phyloP scores from a whole-genome alignment of 2,888 invertebrate genomes.

The Leuctra nigra region DNA sequence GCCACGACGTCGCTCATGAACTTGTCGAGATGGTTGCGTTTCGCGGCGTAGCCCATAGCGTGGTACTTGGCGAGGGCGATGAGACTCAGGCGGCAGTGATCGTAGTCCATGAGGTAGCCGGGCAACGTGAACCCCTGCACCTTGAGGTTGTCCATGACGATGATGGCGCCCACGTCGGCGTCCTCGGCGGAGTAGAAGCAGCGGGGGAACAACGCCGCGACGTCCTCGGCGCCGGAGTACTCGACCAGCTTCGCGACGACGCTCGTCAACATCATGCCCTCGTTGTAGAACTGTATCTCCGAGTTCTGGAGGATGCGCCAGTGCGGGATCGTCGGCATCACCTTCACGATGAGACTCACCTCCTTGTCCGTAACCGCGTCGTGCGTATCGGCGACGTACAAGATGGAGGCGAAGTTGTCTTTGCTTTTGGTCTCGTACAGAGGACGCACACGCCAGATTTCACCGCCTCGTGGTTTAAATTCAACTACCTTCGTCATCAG shows the following conservation, averaged over 20 bases:
- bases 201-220: conserved; percentile 5
- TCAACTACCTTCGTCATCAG: background rate
- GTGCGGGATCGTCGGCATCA: background rate
- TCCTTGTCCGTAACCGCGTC: background rate
- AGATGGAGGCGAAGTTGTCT: conserved; percentile 7
- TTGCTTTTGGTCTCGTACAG: conserved; percentile 5
- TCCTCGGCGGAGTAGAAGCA: conserved; percentile 9
- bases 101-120: conserved; percentile 30
- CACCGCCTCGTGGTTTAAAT: too few species aligned
- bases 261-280: background rate
- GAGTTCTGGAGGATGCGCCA: conserved; percentile 3
- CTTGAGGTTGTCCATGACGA: conserved; percentile 17
- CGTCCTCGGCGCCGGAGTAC: background rate
- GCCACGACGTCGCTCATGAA: conserved; percentile 3
- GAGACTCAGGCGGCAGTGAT: conserved; percentile 32
- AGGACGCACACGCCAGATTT: conserved; percentile 4
- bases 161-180: background rate
- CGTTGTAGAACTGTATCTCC: background rate
- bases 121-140: conserved; percentile 3
- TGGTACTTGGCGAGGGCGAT: conserved; percentile 34
- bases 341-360: background rate
- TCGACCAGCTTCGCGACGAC: background rate
- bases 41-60: conserved; percentile 33
- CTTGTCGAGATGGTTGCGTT: background rate
- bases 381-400: conserved; percentile 3